Base-by-base conservation (phyloP, 1,140 invertebrate species). In the Nasonia giraulti region DNA sequence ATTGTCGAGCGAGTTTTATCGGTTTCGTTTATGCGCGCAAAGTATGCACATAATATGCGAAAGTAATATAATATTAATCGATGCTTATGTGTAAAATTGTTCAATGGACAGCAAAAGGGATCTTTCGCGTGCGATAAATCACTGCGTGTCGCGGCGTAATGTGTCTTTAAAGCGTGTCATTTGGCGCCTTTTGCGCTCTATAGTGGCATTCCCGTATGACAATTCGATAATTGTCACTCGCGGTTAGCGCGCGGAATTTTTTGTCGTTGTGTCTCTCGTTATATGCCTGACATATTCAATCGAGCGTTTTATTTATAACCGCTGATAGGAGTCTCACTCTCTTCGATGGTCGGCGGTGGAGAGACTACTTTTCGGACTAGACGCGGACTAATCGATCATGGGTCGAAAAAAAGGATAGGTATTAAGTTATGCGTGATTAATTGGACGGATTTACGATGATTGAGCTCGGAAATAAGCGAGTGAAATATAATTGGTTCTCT, bases 361-460 rank as follows among this genome's bases (percentile, higher is more conserved):
- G 68, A 71, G 68, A 71, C 27, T 71, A 33, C 27, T 71, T 71
- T 71, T 71, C 77, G 50, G 20, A 27, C 27, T 27, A 27, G 27
- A 37, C 27, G 2, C n/a, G 17, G 7, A 79, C 55, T 37, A 79
- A 66, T 79, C 50, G 50, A 79, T 79, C 77, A 66, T 55, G 33
- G 23, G 27, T 6, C 20, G 55, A 20, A n/a, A 68, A 68, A 27
- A 17, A 37, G 37, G 40, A 40, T 33, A 79, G 20, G 31, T 2
- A 79, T 37, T 79, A 79, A 79, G 55, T 66, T 79, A 79, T 66
- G 77, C 50, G 31, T 79, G 50, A 37, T 66, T 79, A 27, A 27
- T 27, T 68, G 20, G 77, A 79, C 68, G 50, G 50, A 66, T 79
- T 66, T 79, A 66, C 37, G 50, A 79, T 68, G 77, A 68, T 33